Conservation (phyloP, 1,140 invertebrate genomes). For the Pogonus chalceus region DNA sequence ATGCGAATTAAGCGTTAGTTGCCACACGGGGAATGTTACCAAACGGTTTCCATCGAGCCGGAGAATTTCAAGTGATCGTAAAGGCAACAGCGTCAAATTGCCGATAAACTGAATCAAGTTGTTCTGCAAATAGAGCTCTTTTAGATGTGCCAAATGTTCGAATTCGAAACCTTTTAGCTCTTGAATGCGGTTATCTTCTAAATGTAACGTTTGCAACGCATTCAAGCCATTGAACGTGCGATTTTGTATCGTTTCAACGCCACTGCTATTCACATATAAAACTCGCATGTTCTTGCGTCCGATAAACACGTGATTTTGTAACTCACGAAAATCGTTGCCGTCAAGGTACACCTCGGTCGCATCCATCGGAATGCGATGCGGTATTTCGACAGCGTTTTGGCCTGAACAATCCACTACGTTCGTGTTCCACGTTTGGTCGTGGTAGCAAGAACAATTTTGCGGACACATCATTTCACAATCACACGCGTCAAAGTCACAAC, state of each 20-base stretch:
- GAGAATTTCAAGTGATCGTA: conserved; percentile 69
- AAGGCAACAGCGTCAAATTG: conserved; percentile 67
- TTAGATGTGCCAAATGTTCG: conserved; percentile 66
- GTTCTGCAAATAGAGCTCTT: conserved; percentile 79
- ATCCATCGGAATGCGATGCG: conserved; percentile 83
- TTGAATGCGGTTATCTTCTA: conserved; percentile 74
- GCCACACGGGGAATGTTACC: conserved; percentile 74
- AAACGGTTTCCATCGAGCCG: conserved; percentile 76
- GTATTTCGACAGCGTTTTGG: conserved; percentile 62
- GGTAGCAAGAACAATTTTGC: conserved; percentile 81
- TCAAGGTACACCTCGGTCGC: conserved; percentile 86
- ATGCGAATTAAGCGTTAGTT: conserved; percentile 57
- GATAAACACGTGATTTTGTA: conserved; percentile 84
- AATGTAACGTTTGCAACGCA: conserved; percentile 67
- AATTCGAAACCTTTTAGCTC: conserved; percentile 83
- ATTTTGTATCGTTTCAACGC: conserved; percentile 79
- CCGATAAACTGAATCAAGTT: conserved; percentile 69
- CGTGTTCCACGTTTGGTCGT: conserved; percentile 84
- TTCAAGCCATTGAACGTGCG: conserved; percentile 84
- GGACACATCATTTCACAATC: conserved; percentile 94
- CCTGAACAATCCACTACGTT: conserved; percentile 86
- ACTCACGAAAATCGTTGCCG: conserved; percentile 72
- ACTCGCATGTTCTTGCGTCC: conserved; percentile 80
- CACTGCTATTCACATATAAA: conserved; percentile 76
- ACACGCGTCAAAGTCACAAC: conserved; percentile 89